These are phyloP conservation scores for Anser brachyrhynchus DNA, from an alignment of 2,113 vertebrate species.

Conservation along the genomic window DNA sequence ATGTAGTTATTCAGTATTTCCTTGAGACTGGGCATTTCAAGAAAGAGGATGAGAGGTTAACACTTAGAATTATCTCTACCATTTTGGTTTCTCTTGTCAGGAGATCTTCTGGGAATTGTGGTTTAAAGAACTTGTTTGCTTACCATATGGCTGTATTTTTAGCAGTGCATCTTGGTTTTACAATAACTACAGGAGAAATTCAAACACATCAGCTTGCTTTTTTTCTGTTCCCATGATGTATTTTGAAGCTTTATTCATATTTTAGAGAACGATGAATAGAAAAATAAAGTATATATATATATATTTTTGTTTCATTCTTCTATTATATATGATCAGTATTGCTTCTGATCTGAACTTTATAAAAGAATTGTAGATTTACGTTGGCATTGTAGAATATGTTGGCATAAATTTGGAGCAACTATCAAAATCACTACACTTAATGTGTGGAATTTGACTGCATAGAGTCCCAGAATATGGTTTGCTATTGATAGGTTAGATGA, in stretches of 20 bases:
- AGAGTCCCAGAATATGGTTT: not conserved
- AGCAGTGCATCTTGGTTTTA: not conserved
- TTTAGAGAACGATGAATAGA: not conserved
- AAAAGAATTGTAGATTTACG: not conserved
- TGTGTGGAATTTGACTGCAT: not conserved
- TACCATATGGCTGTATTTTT: not conserved
- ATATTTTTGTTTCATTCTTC: not conserved
- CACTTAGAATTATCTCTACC: not conserved
- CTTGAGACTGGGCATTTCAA: not conserved
- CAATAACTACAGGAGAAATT: not conserved
- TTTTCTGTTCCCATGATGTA: not conserved
- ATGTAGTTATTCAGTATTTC: not conserved
- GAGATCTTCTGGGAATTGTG: not conserved
- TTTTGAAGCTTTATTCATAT: not conserved
- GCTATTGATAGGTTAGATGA: not conserved
- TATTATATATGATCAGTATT: not conserved
- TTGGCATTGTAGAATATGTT: not conserved
- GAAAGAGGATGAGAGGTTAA: not conserved
- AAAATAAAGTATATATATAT: not conserved
- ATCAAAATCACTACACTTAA: not conserved
- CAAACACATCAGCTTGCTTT: not conserved
- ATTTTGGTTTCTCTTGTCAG: not conserved
- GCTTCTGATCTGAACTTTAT: not conserved
- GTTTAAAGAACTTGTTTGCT: not conserved
- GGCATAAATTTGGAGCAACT: not conserved